Conservation (phyloP, 2,888 invertebrate genomes). For the Lasioglossum vierecki region DNA sequence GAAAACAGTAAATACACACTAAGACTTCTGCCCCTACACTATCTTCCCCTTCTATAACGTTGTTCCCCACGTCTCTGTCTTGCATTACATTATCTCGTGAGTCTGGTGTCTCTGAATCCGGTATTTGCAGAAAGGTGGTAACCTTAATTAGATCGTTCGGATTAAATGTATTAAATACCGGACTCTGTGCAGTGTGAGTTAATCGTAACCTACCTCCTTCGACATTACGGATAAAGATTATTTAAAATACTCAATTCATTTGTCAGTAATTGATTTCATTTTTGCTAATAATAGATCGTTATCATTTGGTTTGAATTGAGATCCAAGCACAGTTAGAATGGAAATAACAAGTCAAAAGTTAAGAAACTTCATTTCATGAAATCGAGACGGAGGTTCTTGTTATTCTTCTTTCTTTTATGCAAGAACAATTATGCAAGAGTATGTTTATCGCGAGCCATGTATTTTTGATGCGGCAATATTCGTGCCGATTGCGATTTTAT, state of each 20-base stretch:
- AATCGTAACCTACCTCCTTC: too few species aligned
- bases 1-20: too few species aligned
- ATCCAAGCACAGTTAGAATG: not conserved
- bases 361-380: not conserved
- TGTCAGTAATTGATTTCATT: not conserved
- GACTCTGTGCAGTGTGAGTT: too few species aligned
- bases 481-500: slow-evolving; percentile 50
- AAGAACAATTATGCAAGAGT: not conserved
- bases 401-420: not conserved
- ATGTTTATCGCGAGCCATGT: slow-evolving; percentile 7
- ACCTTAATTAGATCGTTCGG: too few species aligned
- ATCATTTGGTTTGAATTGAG: not conserved
- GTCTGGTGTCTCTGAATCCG: too few species aligned
- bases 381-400: not conserved
- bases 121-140: too few species aligned
- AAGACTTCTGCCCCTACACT: too few species aligned
- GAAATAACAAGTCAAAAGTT: not conserved
- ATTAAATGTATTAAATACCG: too few species aligned
- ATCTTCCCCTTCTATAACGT: too few species aligned
- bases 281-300: not conserved
- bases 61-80: too few species aligned
- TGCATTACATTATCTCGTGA: too few species aligned
- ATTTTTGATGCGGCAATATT: slow-evolving; percentile 28
- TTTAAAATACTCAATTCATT: not conserved
- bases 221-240: too few species aligned